Evolutionary conservation across 2,113 vertebrate genomes (phyloP), one percentile per base, ranked within the genome.

Genomic region (Oncorhynchus keta): DNA sequence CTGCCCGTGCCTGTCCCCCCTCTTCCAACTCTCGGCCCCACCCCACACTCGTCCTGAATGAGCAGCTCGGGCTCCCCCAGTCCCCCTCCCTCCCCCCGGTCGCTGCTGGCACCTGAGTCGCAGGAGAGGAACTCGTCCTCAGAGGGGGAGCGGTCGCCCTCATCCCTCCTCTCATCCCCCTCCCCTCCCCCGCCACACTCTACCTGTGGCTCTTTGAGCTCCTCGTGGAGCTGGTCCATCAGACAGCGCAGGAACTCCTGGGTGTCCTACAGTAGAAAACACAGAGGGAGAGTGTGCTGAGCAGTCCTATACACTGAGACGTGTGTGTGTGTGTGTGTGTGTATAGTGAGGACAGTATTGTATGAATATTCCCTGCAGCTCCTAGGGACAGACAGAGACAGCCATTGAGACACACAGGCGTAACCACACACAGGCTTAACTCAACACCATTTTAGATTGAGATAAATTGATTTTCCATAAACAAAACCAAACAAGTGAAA

Each of bases 141-240:
- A 0, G 97, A 97, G 0, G 96, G 96, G 83, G 97, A 97, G 64
- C 95, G 93, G 83, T 97, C 96, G 0, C 94, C 95, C 20, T 95
- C 95, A 0, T 32, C 96, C 96, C 0, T 95, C 92, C 0, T 89
- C 89, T 97, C 95, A 35, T 96, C 96, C 0, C 91, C 88, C 61
- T 95, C 95, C 12, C 70, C 90, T 9, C 73, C 95, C 12, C 70
- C 90, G 7, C 73, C 93, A 0, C 85, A 88, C 82, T 97, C 96
- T 0, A 83, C 85, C 24, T 94, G 8, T 0, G 96, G 95, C 83
- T 99, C 98, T 90, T 99, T 99, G 76, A 99, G 94, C 68, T 99
- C 98, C 77, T 99, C 98, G 0, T 99, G 98, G 4, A 99, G 89
- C 90, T 99, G 97, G 90, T 99, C 98, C 98, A 99, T 99, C 82